These are phyloP conservation scores for Scaptomyza flava DNA, from an alignment of 2,888 invertebrate genomes.

Conservation along the genomic window DNA sequence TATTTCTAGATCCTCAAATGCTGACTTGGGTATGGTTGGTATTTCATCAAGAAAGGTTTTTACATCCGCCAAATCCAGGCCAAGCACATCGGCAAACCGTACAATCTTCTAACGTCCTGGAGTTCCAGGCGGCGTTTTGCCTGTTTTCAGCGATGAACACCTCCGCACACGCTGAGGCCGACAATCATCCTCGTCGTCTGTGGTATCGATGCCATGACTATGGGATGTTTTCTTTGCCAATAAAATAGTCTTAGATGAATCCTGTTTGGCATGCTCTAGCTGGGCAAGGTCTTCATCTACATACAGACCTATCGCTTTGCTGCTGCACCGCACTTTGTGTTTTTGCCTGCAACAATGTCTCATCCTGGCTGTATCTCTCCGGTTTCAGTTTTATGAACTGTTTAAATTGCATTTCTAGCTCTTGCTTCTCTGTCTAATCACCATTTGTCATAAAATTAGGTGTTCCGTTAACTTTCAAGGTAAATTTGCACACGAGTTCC, in stretches of 20 bases:
- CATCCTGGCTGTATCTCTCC: constrained; percentile 38
- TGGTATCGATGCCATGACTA: constrained; percentile 75
- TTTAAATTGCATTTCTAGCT: constrained; percentile 8
- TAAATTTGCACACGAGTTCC: constrained; percentile 38
- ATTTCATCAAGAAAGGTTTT: constrained; percentile 95
- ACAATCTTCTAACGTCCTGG: constrained; percentile 97
- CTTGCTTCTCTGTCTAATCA: constrained; percentile 20
- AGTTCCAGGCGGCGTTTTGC: constrained; percentile 96
- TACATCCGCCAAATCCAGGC: constrained; percentile 95
- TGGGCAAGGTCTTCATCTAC: constrained; percentile 55
- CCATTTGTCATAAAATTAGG: constrained; percentile 67
- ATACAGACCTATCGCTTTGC: constrained; percentile 62
- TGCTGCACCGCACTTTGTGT: constrained; percentile 77
- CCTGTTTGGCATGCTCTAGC: constrained; percentile 51
- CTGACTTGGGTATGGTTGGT: constrained; percentile 94
- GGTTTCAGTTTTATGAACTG: constrained; percentile 9
- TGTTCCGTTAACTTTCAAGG: constrained; percentile 47
- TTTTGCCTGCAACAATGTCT: constrained; percentile 71
- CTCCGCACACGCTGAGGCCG: constrained; percentile 90
- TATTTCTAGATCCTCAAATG: constrained; percentile 91
- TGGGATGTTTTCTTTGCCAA: constrained; percentile 37
- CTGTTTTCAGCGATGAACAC: constrained; percentile 94
- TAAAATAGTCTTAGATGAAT: constrained; percentile 14
- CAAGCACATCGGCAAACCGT: constrained; percentile 96
- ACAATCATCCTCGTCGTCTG: constrained; percentile 85